Base-by-base conservation (phyloP, 1,140 invertebrate genomes). In the Zaprionus gabonicus region DNA sequence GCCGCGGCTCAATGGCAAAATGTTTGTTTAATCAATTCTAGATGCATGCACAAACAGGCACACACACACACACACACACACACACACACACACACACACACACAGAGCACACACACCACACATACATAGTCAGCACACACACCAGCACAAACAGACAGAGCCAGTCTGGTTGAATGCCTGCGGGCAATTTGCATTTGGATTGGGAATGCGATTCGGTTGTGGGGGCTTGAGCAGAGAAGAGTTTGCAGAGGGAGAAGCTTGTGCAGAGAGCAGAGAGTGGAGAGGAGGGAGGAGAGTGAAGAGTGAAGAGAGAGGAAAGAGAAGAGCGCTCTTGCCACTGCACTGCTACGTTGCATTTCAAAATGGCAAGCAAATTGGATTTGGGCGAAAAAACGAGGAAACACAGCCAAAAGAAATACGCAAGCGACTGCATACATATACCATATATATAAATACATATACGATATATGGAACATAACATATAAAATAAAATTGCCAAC, bases 1-100 rank as follows among this genome's bases (percentile, higher is more conserved):
- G 46, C 49, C 58, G 36, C 46, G 65, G 69, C 66, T 78, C 78
- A 71, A 84, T 75, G 82, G 77, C 77, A 87, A 46, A 88, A 87
- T 87, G 83, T 87, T 87, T 82, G 77, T 78, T 82, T 88, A 83
- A 88, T 83, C 84, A 88, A 82, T 84, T 87, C 77, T 74, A 70
- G 57, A 78, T 70, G 58, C 71, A 57, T 67, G 17, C 53, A n/a
- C 34, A 10, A 66, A 53, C 55, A 44, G 20, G 10, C 31, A 46
- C 46, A 20, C 51, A 63, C 60, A 46, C 23, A 20, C 20, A 20
- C 55, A 44, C 68, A 34, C 31, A 46, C 46, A 20, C 51, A 63
- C 60, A 46, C 23, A 20, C 20, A 20, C 55, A 44, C 68, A 36
- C 55, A 68, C 20, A 31, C 46, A 55, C 3, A 17, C 15, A 68